These are phyloP conservation scores for Eleutherodactylus coqui DNA, from an alignment of 2,797 vertebrate genomes.

Conservation along the genomic window DNA sequence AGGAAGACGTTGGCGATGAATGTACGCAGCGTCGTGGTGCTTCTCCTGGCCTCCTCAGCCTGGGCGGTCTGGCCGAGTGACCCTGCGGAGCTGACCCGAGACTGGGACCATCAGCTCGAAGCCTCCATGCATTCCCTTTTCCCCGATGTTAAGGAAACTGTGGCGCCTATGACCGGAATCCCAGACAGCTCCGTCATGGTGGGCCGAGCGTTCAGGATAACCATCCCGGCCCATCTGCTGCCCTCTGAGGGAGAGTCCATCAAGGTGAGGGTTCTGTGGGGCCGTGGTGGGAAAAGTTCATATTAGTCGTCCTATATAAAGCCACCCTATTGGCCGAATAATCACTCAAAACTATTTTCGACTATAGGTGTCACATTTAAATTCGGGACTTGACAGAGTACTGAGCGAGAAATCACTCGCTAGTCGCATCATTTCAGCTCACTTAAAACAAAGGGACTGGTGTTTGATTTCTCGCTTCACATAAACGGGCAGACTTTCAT, in stretches of 20 bases:
- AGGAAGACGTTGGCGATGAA: conserved; percentile 70
- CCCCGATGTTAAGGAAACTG: conserved; percentile 79
- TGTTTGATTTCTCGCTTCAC: too few species aligned
- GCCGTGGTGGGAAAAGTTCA: background rate
- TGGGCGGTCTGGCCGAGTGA: conserved; percentile 77
- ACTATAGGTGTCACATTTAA: too few species aligned
- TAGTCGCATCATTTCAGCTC: too few species aligned
- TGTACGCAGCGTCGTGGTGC: conserved; percentile 70
- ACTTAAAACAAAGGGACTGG: too few species aligned
- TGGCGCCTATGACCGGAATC: conserved; percentile 80
- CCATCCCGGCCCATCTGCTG: conserved; percentile 83
- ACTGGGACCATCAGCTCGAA: conserved; percentile 86
- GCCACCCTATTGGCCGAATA: too few species aligned
- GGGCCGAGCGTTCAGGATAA: conserved; percentile 88
- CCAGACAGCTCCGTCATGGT: conserved; percentile 89
- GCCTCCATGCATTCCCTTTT: conserved; percentile 93
- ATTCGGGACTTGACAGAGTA: too few species aligned
- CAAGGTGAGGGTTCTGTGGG: conserved; percentile 82
- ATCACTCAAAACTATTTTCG: too few species aligned
- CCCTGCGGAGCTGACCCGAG: conserved; percentile 78
- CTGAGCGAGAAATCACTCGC: too few species aligned
- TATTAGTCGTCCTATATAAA: too few species aligned
- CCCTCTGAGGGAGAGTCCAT: conserved; percentile 78
- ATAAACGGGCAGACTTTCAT: too few species aligned
- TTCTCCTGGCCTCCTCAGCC: conserved; percentile 77